Conservation (phyloP, 2,888 invertebrate genomes). For the Yponomeuta cagnagella region DNA sequence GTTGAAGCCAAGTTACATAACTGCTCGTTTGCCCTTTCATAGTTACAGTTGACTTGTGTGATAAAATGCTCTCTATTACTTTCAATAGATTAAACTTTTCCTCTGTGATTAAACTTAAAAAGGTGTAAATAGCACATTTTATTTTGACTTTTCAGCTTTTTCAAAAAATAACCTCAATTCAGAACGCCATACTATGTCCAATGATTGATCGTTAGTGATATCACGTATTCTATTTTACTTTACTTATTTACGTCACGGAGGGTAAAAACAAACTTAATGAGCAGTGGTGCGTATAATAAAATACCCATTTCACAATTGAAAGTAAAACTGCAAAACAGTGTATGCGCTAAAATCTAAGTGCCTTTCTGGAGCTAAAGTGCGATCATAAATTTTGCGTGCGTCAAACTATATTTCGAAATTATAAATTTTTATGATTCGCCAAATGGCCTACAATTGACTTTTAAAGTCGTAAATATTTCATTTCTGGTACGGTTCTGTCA, state of each 20-base stretch:
- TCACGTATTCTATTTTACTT: too few species aligned
- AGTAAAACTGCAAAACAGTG: slow-evolving; percentile 19
- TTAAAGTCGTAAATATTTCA: not conserved
- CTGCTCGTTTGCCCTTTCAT: slow-evolving; percentile 49
- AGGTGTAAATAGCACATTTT: too few species aligned
- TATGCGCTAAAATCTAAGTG: not conserved
- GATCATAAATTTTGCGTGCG: not conserved
- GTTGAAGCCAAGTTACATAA: slow-evolving; percentile 29
- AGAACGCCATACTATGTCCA: not conserved
- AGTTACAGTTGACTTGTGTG: slow-evolving; percentile 25
- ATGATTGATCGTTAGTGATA: too few species aligned
- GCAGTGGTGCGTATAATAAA: not conserved
- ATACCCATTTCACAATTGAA: not conserved
- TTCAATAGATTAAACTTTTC: not conserved
- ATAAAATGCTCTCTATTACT: slow-evolving; percentile 39
- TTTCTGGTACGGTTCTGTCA: not conserved
- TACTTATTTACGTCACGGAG: not conserved
- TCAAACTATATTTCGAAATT: not conserved
- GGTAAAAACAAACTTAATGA: not conserved
- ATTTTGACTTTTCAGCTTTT: too few species aligned
- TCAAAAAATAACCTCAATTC: too few species aligned
- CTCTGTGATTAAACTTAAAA: too few species aligned
- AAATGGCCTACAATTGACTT: not conserved
- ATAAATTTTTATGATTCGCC: not conserved
- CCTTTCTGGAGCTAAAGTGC: not conserved